Evolutionary conservation across 2,797 vertebrate species (phyloP), one percentile per base, ranked within the genome.

Genomic region (Channa striata): DNA sequence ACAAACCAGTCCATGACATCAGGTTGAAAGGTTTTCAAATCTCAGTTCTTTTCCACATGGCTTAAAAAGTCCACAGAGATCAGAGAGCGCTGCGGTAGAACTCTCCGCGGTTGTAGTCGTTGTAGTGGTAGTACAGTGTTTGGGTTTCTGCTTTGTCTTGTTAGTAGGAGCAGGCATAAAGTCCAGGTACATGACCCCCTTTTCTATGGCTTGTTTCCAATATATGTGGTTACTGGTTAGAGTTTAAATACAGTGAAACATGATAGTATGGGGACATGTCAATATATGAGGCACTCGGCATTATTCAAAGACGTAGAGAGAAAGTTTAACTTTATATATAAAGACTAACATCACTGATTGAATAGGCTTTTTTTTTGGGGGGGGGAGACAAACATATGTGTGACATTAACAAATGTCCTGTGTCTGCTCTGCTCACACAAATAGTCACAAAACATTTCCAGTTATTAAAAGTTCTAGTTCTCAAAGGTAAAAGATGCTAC

Each of bases 151-250:
- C 47, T 10, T 20, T 62, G 57, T 78, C 40, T 60, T 63, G 59
- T 83, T 71, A 60, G 68, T 56, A 58, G 69, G 67, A 82, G 70
- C 50, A 81, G 47, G 81, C 74, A 74, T 53, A 47, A 62, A 66
- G 67, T 85, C 71, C 77, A 75, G 66, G 71, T 84, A 71, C 62
- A 52, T 43, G 77, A 54, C 76, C 87, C 87, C 81, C 34, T 11
- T 68, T 85, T 87, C 77, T 93, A 94, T 94, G 93, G 93, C 93
- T 94, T 93, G 75, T 86, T 90, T 92, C 93, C 92, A 44, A 89
- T 75, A 88, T 72, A 80, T 42, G 62, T 77, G 68, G 77, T 87
- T 81, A 73, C 83, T 78, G 70, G 83, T 85, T 84, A 76, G 53
- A 82, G 66, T 48, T 85, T 60, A 70, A 76, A 61, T 21, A 74